Evolutionary conservation across 1,140 invertebrate species (phyloP).

Genomic region (Papilio polyxenes): DNA sequence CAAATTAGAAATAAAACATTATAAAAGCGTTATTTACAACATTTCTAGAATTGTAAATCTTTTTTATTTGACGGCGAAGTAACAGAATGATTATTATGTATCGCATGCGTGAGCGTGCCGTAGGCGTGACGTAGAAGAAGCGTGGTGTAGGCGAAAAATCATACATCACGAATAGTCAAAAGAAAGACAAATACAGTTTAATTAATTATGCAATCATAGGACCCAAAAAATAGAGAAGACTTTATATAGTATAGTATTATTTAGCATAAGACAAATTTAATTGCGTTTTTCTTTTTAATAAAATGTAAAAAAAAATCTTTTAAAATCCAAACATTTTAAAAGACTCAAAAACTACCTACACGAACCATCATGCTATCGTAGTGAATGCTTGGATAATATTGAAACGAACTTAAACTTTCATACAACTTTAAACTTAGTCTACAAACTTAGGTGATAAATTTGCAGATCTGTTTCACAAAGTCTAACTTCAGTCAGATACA

Average conservation of each 20-base stretch:
- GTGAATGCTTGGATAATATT: background rate
- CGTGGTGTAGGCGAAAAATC: background rate
- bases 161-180: background rate
- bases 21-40: no score
- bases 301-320: no score
- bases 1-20: no score
- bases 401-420: background rate
- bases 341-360: background rate
- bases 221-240: background rate
- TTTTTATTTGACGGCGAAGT: no score
- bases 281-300: background rate
- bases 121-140: background rate
- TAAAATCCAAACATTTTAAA: background rate
- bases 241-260: background rate
- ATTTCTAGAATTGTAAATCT: no score
- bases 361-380: background rate
- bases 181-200: background rate
- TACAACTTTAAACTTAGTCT: background rate
- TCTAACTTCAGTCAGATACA: background rate
- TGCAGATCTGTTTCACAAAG: conserved; percentile 3
- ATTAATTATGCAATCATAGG: background rate
- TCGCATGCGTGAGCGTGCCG: background rate
- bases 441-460: conserved; percentile 9
- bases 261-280: no score
- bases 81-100: no score